Evolutionary conservation across 2,888 invertebrate genomes (phyloP), one percentile per base, ranked within the genome.

Genomic region (Eretmocerus hayati): DNA sequence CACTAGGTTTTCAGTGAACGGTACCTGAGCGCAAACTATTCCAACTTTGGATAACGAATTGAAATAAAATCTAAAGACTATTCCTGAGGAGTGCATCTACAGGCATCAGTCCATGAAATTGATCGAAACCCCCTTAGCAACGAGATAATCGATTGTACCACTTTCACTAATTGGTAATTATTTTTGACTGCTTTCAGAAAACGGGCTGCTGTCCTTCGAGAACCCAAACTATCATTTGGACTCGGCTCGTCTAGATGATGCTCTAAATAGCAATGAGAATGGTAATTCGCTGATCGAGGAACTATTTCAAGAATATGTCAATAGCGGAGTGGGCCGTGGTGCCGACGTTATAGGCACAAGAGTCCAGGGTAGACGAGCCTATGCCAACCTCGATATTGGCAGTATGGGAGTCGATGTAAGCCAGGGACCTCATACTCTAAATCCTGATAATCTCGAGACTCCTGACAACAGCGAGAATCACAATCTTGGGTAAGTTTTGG

Each of bases 141-240:
- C n/a, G n/a, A n/a, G n/a, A n/a, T n/a, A n/a, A n/a, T n/a, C n/a
- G n/a, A n/a, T n/a, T n/a, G n/a, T n/a, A n/a, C n/a, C n/a, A n/a
- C n/a, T n/a, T n/a, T n/a, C n/a, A n/a, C n/a, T n/a, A n/a, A n/a
- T n/a, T n/a, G n/a, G n/a, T n/a, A n/a, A n/a, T n/a, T n/a, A n/a
- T n/a, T n/a, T n/a, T n/a, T n/a, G n/a, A n/a, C n/a, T n/a, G 23
- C 68, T 78, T 76, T 36, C 81, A 90, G 90, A 90, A 77, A 89
- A 89, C 79, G 90, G 90, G 71, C 82, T 89, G 57, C 78, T 90
- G 68, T 90, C 90, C 63, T 91, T 90, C 75, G 88, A 90, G 76
- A 91, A 91, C 72, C 90, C 91, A 21, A 91, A 91, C 75, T 91
- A 91, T 74, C 88, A 87, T 66, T 73, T 88, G 76, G 85, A 85